Evolutionary conservation across 2,888 invertebrate genomes (phyloP).

Genomic region (Seira musarum): DNA sequence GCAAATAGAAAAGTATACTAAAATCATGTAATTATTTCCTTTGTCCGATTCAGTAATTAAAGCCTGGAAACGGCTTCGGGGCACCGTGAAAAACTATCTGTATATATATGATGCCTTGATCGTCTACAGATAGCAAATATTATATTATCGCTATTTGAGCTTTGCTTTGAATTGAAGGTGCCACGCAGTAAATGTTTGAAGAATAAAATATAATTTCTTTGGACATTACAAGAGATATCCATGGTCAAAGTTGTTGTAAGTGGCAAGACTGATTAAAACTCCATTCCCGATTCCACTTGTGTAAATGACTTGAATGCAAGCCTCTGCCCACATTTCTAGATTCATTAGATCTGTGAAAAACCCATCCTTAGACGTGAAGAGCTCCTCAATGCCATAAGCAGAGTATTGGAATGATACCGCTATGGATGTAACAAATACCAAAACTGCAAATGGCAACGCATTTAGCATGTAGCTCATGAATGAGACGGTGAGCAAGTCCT

Average conservation of each 20-base stretch:
- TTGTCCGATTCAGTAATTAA: neutral
- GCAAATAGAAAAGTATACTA: conserved; percentile 26
- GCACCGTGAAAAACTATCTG: no score
- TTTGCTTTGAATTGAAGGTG: no score
- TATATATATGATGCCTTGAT: no score
- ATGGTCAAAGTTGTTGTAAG: neutral
- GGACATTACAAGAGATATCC: neutral
- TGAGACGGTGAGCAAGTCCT: conserved; percentile 59
- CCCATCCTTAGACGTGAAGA: conserved; percentile 8
- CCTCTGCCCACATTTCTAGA: conserved; percentile 61
- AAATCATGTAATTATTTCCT: neutral
- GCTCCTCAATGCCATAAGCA: conserved; percentile 22
- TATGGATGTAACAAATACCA: conserved; percentile 48
- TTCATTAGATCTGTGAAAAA: neutral
- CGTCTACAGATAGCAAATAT: no score
- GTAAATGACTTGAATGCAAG: conserved; percentile 61
- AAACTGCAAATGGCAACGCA: conserved; percentile 55
- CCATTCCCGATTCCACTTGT: conserved; percentile 67
- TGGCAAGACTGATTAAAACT: conserved; percentile 61
- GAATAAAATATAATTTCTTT: neutral
- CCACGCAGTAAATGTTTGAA: neutral
- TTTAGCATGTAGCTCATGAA: conserved; percentile 56
- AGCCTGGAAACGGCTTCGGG: no score
- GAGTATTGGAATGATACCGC: conserved; percentile 34
- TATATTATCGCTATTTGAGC: no score